phyloP scores from a whole-genome alignment of 2,113 vertebrate species.

The Corapipo altera region DNA sequence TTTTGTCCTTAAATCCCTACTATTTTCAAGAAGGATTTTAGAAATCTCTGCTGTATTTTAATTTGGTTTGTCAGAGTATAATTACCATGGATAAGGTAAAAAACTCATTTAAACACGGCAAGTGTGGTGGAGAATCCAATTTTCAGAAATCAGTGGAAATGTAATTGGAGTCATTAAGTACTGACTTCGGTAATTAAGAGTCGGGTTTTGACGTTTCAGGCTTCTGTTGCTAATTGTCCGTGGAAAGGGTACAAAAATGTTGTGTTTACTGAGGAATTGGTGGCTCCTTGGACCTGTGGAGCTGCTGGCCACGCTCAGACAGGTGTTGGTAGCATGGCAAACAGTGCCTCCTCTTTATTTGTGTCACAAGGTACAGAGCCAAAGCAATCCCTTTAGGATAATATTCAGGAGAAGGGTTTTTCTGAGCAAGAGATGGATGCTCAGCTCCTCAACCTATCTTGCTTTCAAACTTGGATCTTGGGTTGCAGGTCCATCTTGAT shows the following conservation, averaged over 20 bases:
- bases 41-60: slow-evolving; percentile 14
- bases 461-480: neutral
- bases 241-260: neutral
- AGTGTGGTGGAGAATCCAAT: slow-evolving; percentile 58
- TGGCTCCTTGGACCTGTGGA: fast-evolving
- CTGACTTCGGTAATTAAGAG: slow-evolving; percentile 47
- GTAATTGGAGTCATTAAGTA: slow-evolving; percentile 64
- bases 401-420: neutral
- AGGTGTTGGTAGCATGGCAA: neutral
- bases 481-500: neutral
- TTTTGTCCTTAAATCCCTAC: neutral
- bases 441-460: neutral
- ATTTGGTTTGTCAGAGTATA: slow-evolving; percentile 49
- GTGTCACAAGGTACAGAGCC: neutral
- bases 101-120: slow-evolving; percentile 51
- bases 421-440: neutral
- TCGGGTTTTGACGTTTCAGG: neutral
- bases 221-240: neutral
- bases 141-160: slow-evolving; percentile 61
- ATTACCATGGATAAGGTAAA: neutral
- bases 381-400: neutral
- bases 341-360: fast-evolving
- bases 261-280: neutral
- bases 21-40: neutral
- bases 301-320: fast-evolving